These are phyloP conservation scores for Enteromius argenteus DNA, from an alignment of 2,797 vertebrate genomes.

Conservation along the genomic window DNA sequence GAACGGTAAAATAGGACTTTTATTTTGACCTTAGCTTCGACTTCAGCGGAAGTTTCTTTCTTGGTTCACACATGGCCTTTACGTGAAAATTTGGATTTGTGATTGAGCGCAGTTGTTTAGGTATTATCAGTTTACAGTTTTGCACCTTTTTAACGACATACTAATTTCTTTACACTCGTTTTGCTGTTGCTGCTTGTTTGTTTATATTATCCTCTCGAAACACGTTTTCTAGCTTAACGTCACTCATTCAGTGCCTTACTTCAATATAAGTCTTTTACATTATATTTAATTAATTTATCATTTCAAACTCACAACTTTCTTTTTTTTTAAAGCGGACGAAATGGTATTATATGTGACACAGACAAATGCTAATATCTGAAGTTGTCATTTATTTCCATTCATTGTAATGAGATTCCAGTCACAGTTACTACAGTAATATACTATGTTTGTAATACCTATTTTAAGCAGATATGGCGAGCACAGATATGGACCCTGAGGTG, in stretches of 20 bases:
- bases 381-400: background rate
- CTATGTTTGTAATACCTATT: background rate
- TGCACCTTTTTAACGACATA: background rate
- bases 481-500: conserved; percentile 86
- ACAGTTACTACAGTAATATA: background rate
- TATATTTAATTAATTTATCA: background rate
- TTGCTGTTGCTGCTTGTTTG: background rate
- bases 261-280: background rate
- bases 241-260: background rate
- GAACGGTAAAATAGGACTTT: background rate
- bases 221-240: background rate
- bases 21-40: conserved; percentile 4
- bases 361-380: background rate
- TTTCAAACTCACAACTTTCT: background rate
- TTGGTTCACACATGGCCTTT: conserved; percentile 16
- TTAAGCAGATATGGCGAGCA: conserved; percentile 68
- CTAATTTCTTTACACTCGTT: background rate
- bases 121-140: conserved; percentile 1
- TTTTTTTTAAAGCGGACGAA: too few species aligned
- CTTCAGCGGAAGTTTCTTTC: background rate
- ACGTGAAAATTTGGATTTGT: background rate
- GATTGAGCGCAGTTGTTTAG: background rate
- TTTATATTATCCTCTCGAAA: background rate
- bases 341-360: background rate
- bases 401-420: background rate